These are phyloP conservation scores for Lasioglossum calceatum DNA, from an alignment of 2,888 invertebrate genomes.

Conservation along the genomic window DNA sequence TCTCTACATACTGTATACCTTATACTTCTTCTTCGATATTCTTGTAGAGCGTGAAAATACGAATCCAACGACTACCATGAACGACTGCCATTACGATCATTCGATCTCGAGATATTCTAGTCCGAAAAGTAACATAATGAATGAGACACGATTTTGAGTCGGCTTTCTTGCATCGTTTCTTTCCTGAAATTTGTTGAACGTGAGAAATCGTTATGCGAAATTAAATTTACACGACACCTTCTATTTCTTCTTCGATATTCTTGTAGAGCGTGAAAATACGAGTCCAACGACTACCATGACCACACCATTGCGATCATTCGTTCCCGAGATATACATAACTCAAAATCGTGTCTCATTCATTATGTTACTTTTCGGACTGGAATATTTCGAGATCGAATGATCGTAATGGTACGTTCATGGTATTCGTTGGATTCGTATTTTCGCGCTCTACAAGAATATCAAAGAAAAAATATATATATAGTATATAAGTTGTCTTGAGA, in stretches of 20 bases:
- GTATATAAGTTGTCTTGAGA: not conserved
- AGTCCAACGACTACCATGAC: not conserved
- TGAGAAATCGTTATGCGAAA: too few species aligned
- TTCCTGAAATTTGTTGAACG: too few species aligned
- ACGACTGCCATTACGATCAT: too few species aligned
- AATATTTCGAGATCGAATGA: not conserved
- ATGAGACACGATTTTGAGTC: too few species aligned
- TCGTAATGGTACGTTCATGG: not conserved
- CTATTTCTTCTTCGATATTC: not conserved
- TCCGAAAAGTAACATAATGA: too few species aligned
- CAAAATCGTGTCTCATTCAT: too few species aligned
- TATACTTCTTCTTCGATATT: too few species aligned
- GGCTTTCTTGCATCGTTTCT: too few species aligned
- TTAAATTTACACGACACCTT: not conserved
- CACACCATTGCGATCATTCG: not conserved
- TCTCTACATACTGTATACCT: too few species aligned
- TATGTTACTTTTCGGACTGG: not conserved
- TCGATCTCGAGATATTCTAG: too few species aligned
- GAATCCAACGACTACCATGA: too few species aligned
- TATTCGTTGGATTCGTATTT: not conserved
- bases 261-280: not conserved
- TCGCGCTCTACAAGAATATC: not conserved
- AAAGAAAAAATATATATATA: not conserved
- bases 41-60: too few species aligned
- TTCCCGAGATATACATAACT: not conserved